Conservation (phyloP, 2,888 invertebrate genomes). For the Phengaris arion region DNA sequence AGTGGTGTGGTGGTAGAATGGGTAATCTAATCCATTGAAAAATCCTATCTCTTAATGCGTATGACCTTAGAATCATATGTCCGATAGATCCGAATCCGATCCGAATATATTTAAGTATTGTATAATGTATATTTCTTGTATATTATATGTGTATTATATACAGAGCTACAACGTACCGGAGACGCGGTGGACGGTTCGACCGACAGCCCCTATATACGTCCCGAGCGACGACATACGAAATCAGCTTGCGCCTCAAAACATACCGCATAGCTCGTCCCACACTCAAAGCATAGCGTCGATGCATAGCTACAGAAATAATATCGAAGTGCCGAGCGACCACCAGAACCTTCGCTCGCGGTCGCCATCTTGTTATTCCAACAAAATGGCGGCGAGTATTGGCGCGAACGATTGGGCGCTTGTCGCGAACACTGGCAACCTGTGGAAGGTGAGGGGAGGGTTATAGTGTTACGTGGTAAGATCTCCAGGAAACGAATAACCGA, state of each 20-base stretch:
- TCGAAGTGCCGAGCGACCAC: slow-evolving; percentile 74
- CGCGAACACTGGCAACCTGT: slow-evolving; percentile 65
- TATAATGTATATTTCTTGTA: slow-evolving; percentile 38
- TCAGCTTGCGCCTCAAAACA: slow-evolving; percentile 67
- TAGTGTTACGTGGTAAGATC: slow-evolving; percentile 67
- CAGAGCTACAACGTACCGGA: slow-evolving; percentile 78
- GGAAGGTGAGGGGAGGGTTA: slow-evolving; percentile 79
- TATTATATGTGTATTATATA: slow-evolving; percentile 46
- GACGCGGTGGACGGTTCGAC: slow-evolving; percentile 71
- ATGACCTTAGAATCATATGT: slow-evolving; percentile 45
- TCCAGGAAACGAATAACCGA: slow-evolving; percentile 37
- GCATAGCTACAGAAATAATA: slow-evolving; percentile 77
- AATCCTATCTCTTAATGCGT: slow-evolving; percentile 77
- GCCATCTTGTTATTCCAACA: slow-evolving; percentile 78
- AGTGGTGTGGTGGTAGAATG: slow-evolving; percentile 75
- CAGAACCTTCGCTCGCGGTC: slow-evolving; percentile 75
- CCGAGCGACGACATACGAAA: slow-evolving; percentile 66
- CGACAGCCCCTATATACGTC: slow-evolving; percentile 74
- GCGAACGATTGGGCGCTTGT: slow-evolving; percentile 74
- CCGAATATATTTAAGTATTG: slow-evolving; percentile 32
- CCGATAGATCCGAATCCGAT: no score
- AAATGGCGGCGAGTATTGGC: slow-evolving; percentile 74
- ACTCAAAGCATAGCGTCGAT: slow-evolving; percentile 76
- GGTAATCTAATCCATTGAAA: slow-evolving; percentile 39
- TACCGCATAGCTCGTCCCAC: slow-evolving; percentile 73